Evolutionary conservation across 2,797 vertebrate species (phyloP), one percentile per base, ranked within the genome.

Genomic region (Phaenicophaeus curvirostris): DNA sequence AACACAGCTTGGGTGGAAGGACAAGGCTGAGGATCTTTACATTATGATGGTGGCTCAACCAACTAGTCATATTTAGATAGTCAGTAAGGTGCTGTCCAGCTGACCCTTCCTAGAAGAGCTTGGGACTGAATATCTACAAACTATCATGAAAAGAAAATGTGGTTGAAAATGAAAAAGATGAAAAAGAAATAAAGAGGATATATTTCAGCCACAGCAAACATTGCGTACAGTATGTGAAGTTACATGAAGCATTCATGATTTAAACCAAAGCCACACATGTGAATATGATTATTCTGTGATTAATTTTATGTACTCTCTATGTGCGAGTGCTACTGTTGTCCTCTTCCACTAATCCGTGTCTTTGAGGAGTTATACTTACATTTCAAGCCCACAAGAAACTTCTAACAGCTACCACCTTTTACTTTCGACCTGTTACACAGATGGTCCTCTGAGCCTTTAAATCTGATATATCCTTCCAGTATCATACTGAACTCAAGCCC

Each of bases 361-460:
- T 80, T 54, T 17, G 58, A 81, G 37, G 35, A 77, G 87, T 95
- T 84, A 86, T 61, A 89, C 65, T 65, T 51, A 58, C 6, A 18
- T 85, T 92, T 80, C 48, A 82, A 81, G 9, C 21, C n/a, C 59
- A 53, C 20, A 15, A 15, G 23, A 46, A 84, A 16, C 25, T 44
- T 86, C 30, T 61, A 87, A 74, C 11, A 65, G 19, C 15, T 50
- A 42, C 30, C 11, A 13, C 54, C 46, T 79, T 90, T 88, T 30
- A 54, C 25, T 78, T 85, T 93, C 51, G 68, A 83, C 59, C 54
- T 93, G 39, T 90, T 87, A 66, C 35, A 69, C 7, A 59, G 50
- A 51, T 55, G 63, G 42, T 75, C 31, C 68, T 87, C 27, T 23
- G 42, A 33, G 30, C 18, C 25, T 83, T 69, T 72, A 83, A 93